Conservation (phyloP, 2,797 vertebrate species). For the Harpagifer antarcticus region DNA sequence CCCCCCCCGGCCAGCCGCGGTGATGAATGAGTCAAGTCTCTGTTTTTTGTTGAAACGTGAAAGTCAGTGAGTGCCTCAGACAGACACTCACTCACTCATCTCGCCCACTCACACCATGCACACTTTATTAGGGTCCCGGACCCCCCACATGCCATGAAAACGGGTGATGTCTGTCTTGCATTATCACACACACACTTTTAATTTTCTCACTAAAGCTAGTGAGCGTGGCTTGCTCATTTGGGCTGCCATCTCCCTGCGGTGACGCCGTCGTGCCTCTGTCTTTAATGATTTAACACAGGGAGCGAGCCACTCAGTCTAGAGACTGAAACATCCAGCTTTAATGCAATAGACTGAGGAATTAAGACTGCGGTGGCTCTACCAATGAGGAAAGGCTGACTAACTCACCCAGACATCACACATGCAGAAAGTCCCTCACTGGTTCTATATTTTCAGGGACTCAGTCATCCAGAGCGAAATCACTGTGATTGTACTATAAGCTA, state of each 20-base stretch:
- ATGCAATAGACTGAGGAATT: slow-evolving; percentile 73
- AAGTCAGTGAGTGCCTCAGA: slow-evolving; percentile 59
- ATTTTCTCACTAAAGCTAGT: slow-evolving; percentile 76
- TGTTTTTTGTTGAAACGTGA: slow-evolving; percentile 60
- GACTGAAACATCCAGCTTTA: slow-evolving; percentile 75
- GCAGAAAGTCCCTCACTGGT: slow-evolving; percentile 61
- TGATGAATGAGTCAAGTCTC: slow-evolving; percentile 55
- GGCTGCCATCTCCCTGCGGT: slow-evolving; percentile 85
- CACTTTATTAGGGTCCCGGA: slow-evolving; percentile 73
- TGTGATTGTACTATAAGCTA: slow-evolving; percentile 22
- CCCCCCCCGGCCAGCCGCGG: neutral
- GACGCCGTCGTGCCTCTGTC: slow-evolving; percentile 85
- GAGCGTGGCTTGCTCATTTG: slow-evolving; percentile 72
- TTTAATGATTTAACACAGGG: slow-evolving; percentile 84
- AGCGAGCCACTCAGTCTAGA: slow-evolving; percentile 82
- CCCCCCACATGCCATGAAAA: slow-evolving; percentile 81
- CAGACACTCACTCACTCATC: slow-evolving; percentile 60
- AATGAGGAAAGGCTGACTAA: slow-evolving; percentile 79
- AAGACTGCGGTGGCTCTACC: slow-evolving; percentile 69
- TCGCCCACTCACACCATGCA: slow-evolving; percentile 56
- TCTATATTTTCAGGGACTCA: slow-evolving; percentile 37
- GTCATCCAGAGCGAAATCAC: slow-evolving; percentile 23
- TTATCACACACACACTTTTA: slow-evolving; percentile 78
- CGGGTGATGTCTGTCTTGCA: slow-evolving; percentile 80
- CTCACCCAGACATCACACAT: slow-evolving; percentile 69